Conservation (phyloP, 2,888 invertebrate species). For the Drosophila macrospina region DNA sequence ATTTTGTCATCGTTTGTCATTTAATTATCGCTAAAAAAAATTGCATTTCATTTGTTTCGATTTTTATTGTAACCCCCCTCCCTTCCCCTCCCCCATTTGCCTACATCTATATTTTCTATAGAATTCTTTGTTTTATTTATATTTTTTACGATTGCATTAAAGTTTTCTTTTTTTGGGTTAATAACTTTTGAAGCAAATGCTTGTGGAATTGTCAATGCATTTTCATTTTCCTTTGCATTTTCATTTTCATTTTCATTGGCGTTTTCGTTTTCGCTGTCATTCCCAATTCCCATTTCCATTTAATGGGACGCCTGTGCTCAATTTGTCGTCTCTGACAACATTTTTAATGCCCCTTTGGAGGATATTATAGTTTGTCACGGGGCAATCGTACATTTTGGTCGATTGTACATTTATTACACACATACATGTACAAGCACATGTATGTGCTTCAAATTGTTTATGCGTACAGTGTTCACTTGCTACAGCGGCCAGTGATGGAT, state of each 20-base stretch:
- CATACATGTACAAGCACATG: conserved; percentile 2
- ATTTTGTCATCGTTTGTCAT: conserved; percentile 13
- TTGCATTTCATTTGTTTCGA: conserved; percentile 29
- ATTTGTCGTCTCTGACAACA: conserved; percentile 15
- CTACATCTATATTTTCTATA: conserved; percentile 15
- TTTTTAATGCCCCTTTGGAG: conserved; percentile 43
- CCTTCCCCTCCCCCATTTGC: conserved; percentile 23
- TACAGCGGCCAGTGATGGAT: too few relatives aligned
- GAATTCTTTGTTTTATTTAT: conserved; percentile 7
- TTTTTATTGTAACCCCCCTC: not conserved
- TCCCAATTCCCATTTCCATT: conserved; percentile 38
- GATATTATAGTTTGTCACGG: conserved; percentile 19
- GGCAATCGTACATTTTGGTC: conserved; percentile 4
- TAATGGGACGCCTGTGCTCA: conserved; percentile 38
- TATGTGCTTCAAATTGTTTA: conserved; percentile 7
- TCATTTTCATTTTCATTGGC: conserved; percentile 41
- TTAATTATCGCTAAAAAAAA: conserved; percentile 18
- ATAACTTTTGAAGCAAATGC: conserved; percentile 44
- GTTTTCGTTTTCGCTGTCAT: conserved; percentile 21
- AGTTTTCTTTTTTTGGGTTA: conserved; percentile 66
- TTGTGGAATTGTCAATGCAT: conserved; percentile 52
- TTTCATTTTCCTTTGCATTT: conserved; percentile 18
- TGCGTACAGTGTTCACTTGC: not conserved
- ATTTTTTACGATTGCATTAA: conserved; percentile 43
- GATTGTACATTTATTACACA: not conserved